These are phyloP conservation scores for Odontothrips loti DNA, from an alignment of 2,888 invertebrate species.

Conservation along the genomic window DNA sequence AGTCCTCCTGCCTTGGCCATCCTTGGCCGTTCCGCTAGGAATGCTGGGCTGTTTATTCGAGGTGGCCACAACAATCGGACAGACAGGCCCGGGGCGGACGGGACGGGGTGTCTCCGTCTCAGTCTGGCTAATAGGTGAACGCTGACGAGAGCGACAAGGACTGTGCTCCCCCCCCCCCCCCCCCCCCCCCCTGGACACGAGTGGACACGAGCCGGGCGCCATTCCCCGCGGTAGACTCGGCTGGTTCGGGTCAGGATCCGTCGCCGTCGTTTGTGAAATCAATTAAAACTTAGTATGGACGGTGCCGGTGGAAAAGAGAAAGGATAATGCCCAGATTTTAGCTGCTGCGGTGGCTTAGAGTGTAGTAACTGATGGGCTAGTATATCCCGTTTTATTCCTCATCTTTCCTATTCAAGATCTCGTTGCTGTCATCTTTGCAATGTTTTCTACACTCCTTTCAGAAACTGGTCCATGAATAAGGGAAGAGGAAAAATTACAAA, in stretches of 20 bases:
- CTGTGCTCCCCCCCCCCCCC: neutral
- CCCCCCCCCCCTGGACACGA: neutral
- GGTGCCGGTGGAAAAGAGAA: neutral
- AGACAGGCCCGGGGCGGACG: neutral
- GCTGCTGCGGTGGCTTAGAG: neutral
- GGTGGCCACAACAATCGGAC: conserved; percentile 13
- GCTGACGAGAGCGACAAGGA: neutral
- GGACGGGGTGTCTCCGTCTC: neutral
- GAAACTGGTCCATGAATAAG: too few species aligned
- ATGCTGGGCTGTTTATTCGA: neutral
- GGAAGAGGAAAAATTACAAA: too few species aligned
- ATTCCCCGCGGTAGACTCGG: neutral
- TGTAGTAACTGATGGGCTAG: neutral
- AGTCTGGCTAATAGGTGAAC: neutral
- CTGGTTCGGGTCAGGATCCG: neutral
- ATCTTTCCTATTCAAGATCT: too few species aligned
- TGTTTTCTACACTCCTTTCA: too few species aligned
- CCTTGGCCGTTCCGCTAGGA: neutral
- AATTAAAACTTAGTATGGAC: neutral
- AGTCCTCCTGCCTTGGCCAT: neutral
- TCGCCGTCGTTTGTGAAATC: neutral
- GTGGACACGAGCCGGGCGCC: neutral
- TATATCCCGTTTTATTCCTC: too few species aligned
- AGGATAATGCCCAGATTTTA: neutral
- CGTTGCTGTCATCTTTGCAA: too few species aligned